These are phyloP conservation scores for Sclerurus mexicanus DNA, from an alignment of 2,113 vertebrate species.

Conservation along the genomic window DNA sequence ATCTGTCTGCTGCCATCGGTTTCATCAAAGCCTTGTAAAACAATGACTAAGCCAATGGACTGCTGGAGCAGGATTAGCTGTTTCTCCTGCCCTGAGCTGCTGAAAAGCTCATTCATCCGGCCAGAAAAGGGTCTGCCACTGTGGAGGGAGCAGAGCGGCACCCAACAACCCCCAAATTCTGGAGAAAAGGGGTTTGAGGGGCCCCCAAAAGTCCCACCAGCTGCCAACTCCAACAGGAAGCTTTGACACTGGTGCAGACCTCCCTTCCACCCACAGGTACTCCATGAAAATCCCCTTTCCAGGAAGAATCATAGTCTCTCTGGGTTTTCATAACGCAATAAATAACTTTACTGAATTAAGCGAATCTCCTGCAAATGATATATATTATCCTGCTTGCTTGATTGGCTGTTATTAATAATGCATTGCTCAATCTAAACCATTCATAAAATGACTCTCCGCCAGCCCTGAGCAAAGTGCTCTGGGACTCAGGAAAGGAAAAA, in stretches of 20 bases:
- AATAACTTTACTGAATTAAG: slow-evolving; percentile 25
- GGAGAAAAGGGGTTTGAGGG: neutral
- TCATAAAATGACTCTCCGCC: slow-evolving; percentile 1
- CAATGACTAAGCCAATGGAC: neutral
- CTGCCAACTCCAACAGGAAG: neutral
- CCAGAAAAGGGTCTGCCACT: neutral
- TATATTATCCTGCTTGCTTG: neutral
- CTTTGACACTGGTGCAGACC: neutral
- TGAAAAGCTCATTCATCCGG: neutral
- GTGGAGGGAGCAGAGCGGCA: neutral
- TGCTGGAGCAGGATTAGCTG: neutral
- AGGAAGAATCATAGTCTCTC: neutral
- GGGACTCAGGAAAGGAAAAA: neutral
- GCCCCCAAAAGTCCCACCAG: neutral
- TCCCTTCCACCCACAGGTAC: neutral
- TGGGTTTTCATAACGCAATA: slow-evolving; percentile 15
- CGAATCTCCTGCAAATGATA: slow-evolving; percentile 35
- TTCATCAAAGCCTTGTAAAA: neutral
- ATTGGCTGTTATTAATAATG: slow-evolving; percentile 67
- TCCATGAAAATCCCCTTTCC: neutral
- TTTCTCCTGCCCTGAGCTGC: neutral
- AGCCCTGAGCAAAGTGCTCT: slow-evolving; percentile 47
- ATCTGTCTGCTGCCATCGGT: neutral
- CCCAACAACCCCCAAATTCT: neutral
- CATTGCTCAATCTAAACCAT: slow-evolving; percentile 49